Base-by-base conservation (phyloP, 2,113 vertebrate genomes). In the Nicator chloris region DNA sequence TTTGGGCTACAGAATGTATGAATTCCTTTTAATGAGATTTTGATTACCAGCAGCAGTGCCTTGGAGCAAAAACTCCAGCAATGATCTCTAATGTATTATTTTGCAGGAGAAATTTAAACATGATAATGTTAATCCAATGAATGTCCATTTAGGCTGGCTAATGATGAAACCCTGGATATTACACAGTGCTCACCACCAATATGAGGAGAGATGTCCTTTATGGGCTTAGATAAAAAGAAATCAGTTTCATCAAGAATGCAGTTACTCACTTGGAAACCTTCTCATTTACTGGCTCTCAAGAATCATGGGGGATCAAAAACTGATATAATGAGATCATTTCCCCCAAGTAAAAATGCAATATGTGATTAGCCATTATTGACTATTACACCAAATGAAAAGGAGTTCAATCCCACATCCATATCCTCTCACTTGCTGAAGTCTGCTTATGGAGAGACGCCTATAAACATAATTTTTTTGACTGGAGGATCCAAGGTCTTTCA, bases 1-100 rank as follows among this genome's bases (percentile, higher is more conserved):
- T 94, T n/a, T 90, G 95, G 94, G 95, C 93, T 90, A 63, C 64
- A 51, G 85, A 71, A 91, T 44, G 85, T 95, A 93, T 94, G 93
- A 96, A 93, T 94, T 92, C 76, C 76, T 95, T 92, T 95, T 93
- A 97, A 97, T 96, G 96, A 95, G 90, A 88, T 95, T 97, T 96
- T 95, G 93, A 96, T 96, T 96, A 96, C 71, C 94, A 94, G 91
- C 80, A 56, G 60, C 30, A 60, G 33, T 82, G 89, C 86, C 96
- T 95, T 17, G 76, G 44, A 96, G 95, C 93, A 87, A 94, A 66
- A 93, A 76, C 53, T 69, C 44, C 81, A 89, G 84, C 88, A 57
- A 69, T 83, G 78, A 95, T 94, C 73, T 92, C 83, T 47, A 72
- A 96, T 47, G 83, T 64, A 77, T 94, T 91, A 86, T 93, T 94